Evolutionary conservation across 2,113 vertebrate genomes (phyloP), one percentile per base, ranked within the genome.

Genomic region (Heliornis fulica): DNA sequence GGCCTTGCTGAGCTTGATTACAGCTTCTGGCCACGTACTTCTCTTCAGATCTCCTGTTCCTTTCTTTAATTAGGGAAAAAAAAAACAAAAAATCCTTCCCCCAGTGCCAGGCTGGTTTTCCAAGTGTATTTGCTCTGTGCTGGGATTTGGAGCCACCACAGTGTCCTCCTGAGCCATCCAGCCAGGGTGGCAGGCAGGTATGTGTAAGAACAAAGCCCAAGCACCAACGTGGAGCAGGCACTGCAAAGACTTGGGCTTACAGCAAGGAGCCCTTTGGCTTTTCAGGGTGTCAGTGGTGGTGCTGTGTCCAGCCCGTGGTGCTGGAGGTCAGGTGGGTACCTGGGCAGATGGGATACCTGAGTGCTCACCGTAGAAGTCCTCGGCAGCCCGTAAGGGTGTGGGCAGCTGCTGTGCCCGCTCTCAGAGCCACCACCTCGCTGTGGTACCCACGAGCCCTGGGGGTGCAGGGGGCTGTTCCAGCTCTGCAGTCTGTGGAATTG

Each of bases 41-140:
- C 64, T 13, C 53, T 84, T 38, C 56, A 88, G 77, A 80, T 34
- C 26, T 1, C 1, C 80, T 66, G 16, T 69, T 92, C 65, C 31
- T 89, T 71, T 81, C 74, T 75, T 88, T 89, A 92, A 80, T 87
- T 85, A 92, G 63, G 15, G 83, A 43, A 72, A n/a, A 48, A n/a
- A n/a, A n/a, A n/a, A n/a, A n/a, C n/a, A n/a, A n/a, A n/a, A n/a
- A n/a, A n/a, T n/a, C n/a, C n/a, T 89, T 89, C 78, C 4, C 51
- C 38, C 0, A 0, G 29, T 75, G 80, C 87, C 66, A 84, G 60
- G 36, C 31, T 93, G 78, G 14, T 66, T 96, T 96, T 78, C 51
- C 84, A 82, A 81, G 81, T 72, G 40, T 48, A 59, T 95, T 93
- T 91, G 74, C 65, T 66, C 45, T 89, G 46, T 88, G 82, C 36